Evolutionary conservation across 2,888 invertebrate species (phyloP).

Genomic region (Drosophila pullipes): DNA sequence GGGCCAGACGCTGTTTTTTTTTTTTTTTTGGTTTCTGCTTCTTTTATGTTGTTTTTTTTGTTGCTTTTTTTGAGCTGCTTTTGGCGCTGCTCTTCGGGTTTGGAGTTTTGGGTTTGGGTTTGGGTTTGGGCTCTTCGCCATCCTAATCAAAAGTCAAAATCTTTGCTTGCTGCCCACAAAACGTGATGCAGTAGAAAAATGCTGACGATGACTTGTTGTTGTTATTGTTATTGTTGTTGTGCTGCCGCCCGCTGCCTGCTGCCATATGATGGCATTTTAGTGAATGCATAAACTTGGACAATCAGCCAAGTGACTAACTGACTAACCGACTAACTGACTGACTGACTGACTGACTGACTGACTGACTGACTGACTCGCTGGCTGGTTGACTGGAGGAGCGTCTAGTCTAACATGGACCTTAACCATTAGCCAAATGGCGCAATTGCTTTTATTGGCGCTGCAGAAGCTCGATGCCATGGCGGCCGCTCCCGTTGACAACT

Average conservation of each 20-base stretch:
- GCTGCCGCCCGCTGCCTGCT: conserved; percentile 27
- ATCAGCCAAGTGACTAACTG: conserved; percentile 48
- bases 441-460: conserved; percentile 79
- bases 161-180: conserved; percentile 73
- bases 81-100: conserved; percentile 31
- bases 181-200: conserved; percentile 84
- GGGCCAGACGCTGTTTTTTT: conserved; percentile 55
- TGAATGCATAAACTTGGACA: conserved; percentile 69
- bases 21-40: background rate
- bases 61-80: conserved; percentile 23
- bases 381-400: conserved; percentile 52
- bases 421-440: conserved; percentile 79
- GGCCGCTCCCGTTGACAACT: conserved; percentile 80
- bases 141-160: conserved; percentile 82
- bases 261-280: conserved; percentile 70
- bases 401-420: conserved; percentile 72
- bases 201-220: conserved; percentile 75
- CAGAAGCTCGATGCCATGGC: conserved; percentile 57
- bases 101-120: conserved; percentile 30
- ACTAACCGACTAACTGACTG: conserved; percentile 7
- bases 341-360: conserved; percentile 4
- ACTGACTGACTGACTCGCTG: conserved; percentile 9
- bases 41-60: background rate
- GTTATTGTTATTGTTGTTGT: conserved; percentile 10
- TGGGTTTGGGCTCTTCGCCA: conserved; percentile 25